Evolutionary conservation across 2,888 invertebrate species (phyloP), one percentile per base, ranked within the genome.

Genomic region (Aphodius granarius): DNA sequence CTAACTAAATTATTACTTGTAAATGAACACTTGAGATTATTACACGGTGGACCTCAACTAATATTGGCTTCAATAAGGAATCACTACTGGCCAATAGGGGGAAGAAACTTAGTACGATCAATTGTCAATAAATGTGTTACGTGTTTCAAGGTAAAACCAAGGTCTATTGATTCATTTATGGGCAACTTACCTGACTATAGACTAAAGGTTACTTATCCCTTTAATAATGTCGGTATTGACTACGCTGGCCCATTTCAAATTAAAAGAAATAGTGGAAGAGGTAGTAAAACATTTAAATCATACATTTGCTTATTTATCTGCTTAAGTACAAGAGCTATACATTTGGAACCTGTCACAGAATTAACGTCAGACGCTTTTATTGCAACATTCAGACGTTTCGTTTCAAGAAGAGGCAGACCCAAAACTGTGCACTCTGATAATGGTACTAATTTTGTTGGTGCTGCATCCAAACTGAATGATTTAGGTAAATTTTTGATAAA

Each of bases 221-320:
- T 77, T 18, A 23, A 23, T 23, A 23, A 23, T 23, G 23, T 23
- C 4, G 23, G 23, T 6, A 66, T 80, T 17, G 82, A 81, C 66
- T 81, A 80, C 63, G 78, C 78, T 9, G 81, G 82, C 9, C 76
- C 75, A 13, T 71, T 70, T 5, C 15, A 66, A 17, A 64, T 68
- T 17, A 72, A 73, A 20, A 20, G 62, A 20, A 62, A 72, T 18
- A 15, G 19, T n/a, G 4, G 23, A 20, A 18, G 74, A 9, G 72
- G 75, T 16, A 19, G 20, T 16, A 77, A 63, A 71, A n/a, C 9
- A 3, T 64, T 18, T 4, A 71, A 65, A 20, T 9, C 23, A 3
- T 21, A 68, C 6, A 23, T 71, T 5, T 71, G 64, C 23, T n/a
- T 21, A 9, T 74, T 74, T 71, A 65, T 76, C 3, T 76, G 76